Evolutionary conservation across 2,888 invertebrate species (phyloP).

Genomic region (Ectemnius cavifrons): DNA sequence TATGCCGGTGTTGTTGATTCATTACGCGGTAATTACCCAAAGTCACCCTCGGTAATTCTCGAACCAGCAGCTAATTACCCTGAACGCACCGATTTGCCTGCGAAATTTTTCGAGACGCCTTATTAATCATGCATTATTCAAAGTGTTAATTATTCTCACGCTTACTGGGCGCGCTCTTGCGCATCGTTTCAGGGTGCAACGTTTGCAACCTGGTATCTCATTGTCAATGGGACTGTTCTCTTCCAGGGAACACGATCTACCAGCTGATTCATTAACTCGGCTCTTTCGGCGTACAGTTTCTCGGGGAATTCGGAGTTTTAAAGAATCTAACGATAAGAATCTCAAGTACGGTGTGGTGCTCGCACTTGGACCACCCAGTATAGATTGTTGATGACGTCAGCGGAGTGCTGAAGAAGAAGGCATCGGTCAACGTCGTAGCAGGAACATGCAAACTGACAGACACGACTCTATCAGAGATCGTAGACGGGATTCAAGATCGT

Average conservation of each 20-base stretch:
- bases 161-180: not conserved
- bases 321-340: not conserved
- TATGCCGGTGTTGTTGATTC: constrained; percentile 16
- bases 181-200: too few relatives aligned
- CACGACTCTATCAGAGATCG: constrained; percentile 60
- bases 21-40: constrained; percentile 21
- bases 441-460: constrained; percentile 57
- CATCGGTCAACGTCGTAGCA: constrained; percentile 59
- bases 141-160: constrained; percentile 5
- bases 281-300: too few relatives aligned
- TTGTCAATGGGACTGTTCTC: too few relatives aligned
- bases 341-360: not conserved
- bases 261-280: too few relatives aligned
- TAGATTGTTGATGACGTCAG: constrained; percentile 55
- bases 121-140: constrained; percentile 28
- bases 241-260: too few relatives aligned
- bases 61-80: not conserved
- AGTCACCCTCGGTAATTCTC: constrained; percentile 6
- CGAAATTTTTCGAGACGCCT: not conserved
- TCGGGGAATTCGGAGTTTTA: too few relatives aligned
- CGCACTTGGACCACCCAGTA: constrained; percentile 51
- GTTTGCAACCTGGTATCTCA: too few relatives aligned
- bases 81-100: constrained; percentile 17
- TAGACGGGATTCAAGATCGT: constrained; percentile 56
- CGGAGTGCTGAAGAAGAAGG: constrained; percentile 50